Evolutionary conservation across 1,140 invertebrate genomes (phyloP), one percentile per base, ranked within the genome.

Genomic region (Arctopsyche grandis): DNA sequence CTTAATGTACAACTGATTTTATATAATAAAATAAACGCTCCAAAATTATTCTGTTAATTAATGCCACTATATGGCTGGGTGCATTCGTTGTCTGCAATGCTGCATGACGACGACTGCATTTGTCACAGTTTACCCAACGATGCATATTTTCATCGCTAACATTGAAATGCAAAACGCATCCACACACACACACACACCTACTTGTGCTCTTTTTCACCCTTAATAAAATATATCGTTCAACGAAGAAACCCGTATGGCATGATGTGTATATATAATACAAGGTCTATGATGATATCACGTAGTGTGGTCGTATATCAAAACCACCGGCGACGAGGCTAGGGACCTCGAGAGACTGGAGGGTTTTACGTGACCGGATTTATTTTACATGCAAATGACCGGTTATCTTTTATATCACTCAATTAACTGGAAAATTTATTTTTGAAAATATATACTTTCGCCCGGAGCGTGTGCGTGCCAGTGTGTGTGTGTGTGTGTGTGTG

Each of bases 211-310:
- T 52, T 52, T 52, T 16, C 3, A 12, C 48, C 48, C 48, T 52
- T 14, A 14, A 52, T 52, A 52, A 5, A 52, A 16, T 52, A 38
- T 38, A 38, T 38, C 29, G 29, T 38, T 38, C 29, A 38, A 7
- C 29, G 29, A 38, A 38, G 29, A 38, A 38, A 38, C 29, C 29
- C 7, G 29, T 38, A 38, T 7, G 3, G 48, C 4, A 46, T 71
- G 69, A 71, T 48, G n/a, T 46, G 69, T 44, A 38, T 1, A 7
- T 38, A 66, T 22, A 66, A 7, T 38, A 66, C 63, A 66, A 26
- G 63, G 63, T 66, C 63, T 66, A 66, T 66, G 63, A 71, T 71
- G 69, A 46, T 71, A 71, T 71, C 69, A 71, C 69, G 69, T 71
- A 71, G 38, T 48, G 43, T 71, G 38, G 69, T 71, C 69, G 44